These are phyloP conservation scores for Orthosia incerta DNA, from an alignment of 2,888 invertebrate species.

Conservation along the genomic window DNA sequence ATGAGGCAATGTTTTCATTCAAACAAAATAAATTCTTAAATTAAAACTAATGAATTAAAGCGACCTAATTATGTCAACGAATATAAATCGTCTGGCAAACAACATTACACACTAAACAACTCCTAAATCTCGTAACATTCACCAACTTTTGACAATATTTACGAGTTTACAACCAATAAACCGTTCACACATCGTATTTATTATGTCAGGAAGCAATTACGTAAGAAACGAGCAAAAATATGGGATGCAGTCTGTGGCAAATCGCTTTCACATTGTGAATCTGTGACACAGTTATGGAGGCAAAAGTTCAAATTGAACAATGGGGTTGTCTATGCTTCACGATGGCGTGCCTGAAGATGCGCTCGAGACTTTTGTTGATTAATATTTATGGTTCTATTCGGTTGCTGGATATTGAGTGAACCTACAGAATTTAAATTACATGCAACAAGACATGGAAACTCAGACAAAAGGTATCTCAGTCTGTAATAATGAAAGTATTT, in stretches of 20 bases:
- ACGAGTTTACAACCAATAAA: conserved; percentile 83
- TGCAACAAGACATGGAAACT: neutral
- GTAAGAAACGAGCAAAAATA: conserved; percentile 72
- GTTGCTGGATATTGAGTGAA: conserved; percentile 1
- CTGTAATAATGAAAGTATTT: neutral
- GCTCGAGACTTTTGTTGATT: conserved; percentile 55
- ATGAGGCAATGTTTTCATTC: neutral
- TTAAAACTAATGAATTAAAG: conserved; percentile 37
- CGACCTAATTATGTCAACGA: conserved; percentile 60
- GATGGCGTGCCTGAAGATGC: conserved; percentile 60
- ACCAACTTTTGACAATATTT: conserved; percentile 72
- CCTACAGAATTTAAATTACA: neutral
- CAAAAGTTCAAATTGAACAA: conserved; percentile 70
- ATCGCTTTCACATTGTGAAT: conserved; percentile 76
- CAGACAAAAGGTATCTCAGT: neutral
- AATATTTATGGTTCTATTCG: conserved; percentile 59
- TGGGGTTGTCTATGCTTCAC: conserved; percentile 63
- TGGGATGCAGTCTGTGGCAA: conserved; percentile 67
- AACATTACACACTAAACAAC: conserved; percentile 62
- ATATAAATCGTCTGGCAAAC: conserved; percentile 55
- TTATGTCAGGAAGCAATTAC: conserved; percentile 77
- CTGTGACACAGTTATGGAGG: conserved; percentile 63
- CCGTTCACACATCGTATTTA: conserved; percentile 80
- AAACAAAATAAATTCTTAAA: conserved; percentile 25
- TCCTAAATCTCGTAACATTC: conserved; percentile 65